These are phyloP conservation scores for Hipposideros larvatus DNA, from an alignment of 2,797 vertebrate genomes.

Conservation along the genomic window DNA sequence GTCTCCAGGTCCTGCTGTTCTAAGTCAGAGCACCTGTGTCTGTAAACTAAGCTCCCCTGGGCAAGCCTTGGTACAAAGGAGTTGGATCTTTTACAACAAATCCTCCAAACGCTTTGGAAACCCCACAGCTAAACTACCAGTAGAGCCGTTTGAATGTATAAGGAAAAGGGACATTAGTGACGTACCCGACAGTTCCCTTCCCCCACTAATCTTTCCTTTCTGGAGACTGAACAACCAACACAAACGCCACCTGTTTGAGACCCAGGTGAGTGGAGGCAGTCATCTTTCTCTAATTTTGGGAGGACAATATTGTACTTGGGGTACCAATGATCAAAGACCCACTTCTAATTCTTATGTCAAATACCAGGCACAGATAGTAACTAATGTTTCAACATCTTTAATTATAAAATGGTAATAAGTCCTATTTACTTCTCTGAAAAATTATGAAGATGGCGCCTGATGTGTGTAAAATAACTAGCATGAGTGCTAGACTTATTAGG, in stretches of 20 bases:
- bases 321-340: not conserved
- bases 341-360: not conserved
- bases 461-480: not conserved
- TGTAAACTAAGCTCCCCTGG: not conserved
- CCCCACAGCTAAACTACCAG: not conserved
- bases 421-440: not conserved
- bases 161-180: not conserved
- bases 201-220: not conserved
- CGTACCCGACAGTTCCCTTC: not conserved
- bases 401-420: constrained; percentile 7
- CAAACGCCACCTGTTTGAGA: not conserved
- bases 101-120: not conserved
- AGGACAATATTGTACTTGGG: not conserved
- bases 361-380: not conserved
- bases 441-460: not conserved
- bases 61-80: not conserved
- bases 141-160: not conserved
- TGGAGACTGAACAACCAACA: not conserved
- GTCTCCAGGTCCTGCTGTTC: not conserved
- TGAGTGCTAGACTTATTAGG: not conserved
- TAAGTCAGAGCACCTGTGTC: not conserved
- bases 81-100: not conserved
- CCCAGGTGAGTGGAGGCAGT: not conserved
- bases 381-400: not conserved
- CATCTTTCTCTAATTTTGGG: not conserved